Percentiles rank a stretch among this genome's conserved stretches.
Evolutionary conservation across 2,797 vertebrate species (phyloP).

Genomic region (Poeciliopsis infans): DNA sequence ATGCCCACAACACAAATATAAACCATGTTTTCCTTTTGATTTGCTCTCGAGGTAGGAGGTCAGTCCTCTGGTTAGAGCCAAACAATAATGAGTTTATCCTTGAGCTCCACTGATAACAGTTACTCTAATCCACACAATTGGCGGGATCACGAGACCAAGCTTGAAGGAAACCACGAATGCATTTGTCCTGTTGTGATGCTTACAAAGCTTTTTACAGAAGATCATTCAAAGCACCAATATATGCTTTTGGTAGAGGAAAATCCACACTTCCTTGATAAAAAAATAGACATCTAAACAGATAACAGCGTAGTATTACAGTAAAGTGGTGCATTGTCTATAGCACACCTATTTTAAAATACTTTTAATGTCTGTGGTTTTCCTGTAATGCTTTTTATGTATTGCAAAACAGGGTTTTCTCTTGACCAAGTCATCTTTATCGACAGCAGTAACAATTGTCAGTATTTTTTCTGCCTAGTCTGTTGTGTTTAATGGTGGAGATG

Average conservation of each 20-base stretch:
- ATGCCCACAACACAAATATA: neutral
- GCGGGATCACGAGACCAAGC: conserved; percentile 40
- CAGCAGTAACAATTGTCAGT: neutral
- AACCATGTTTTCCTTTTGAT: conserved; percentile 2
- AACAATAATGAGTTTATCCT: conserved; percentile 48
- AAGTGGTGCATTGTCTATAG: neutral
- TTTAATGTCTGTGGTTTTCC: neutral
- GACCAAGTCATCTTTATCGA: neutral
- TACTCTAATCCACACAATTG: conserved; percentile 25
- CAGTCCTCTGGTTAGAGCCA: conserved; percentile 22
- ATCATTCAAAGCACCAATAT: conserved; percentile 9
- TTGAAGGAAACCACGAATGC: conserved; percentile 28
- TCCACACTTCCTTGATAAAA: neutral
- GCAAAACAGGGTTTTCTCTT: neutral
- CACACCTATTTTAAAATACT: neutral
- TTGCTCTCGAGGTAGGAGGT: conserved; percentile 21
- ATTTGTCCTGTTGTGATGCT: conserved; percentile 21
- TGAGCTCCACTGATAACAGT: conserved; percentile 21
- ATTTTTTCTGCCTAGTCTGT: no score
- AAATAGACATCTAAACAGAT: neutral
- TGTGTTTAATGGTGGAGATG: neutral
- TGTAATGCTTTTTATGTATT: neutral
- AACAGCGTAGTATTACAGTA: no score
- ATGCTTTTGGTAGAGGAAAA: conserved; percentile 5
- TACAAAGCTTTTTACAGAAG: neutral